Percentiles rank a stretch among this genome's conserved stretches.
Conservation (phyloP, 2,797 vertebrate species). For the Macropodus opercularis region DNA sequence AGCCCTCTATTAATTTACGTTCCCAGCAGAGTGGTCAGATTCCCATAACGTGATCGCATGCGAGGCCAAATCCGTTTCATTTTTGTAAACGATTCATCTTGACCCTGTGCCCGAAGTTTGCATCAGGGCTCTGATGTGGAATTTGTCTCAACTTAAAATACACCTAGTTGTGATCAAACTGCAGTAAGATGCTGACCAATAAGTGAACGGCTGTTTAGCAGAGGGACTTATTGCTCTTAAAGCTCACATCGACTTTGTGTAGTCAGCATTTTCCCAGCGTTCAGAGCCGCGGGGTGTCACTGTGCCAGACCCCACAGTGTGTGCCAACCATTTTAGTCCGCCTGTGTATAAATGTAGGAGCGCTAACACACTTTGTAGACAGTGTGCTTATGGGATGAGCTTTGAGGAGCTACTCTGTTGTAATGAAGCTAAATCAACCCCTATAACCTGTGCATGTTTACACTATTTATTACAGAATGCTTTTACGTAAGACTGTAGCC, state of each 20-base stretch:
- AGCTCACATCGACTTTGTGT: not conserved
- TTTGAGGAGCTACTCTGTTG: slow-evolving; percentile 24
- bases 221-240: not conserved
- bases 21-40: not conserved
- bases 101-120: too few relatives aligned
- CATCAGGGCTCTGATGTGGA: too few relatives aligned
- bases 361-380: not conserved
- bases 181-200: not conserved
- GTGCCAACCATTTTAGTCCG: slow-evolving; percentile 5
- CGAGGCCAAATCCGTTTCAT: too few relatives aligned
- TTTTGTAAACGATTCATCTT: not conserved
- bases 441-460: slow-evolving; percentile 69
- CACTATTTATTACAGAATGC: slow-evolving; percentile 59
- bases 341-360: not conserved
- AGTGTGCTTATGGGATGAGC: not conserved
- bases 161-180: not conserved
- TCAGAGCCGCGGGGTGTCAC: slow-evolving; percentile 3
- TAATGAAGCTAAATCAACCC: slow-evolving; percentile 12
- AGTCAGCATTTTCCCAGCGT: not conserved
- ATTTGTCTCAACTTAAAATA: not conserved
- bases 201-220: not conserved
- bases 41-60: not conserved
- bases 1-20: slow-evolving; percentile 14
- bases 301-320: slow-evolving; percentile 35
- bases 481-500: slow-evolving; percentile 39